These are phyloP conservation scores for Hyperopisus bebe DNA, from an alignment of 2,113 vertebrate species.

Conservation along the genomic window DNA sequence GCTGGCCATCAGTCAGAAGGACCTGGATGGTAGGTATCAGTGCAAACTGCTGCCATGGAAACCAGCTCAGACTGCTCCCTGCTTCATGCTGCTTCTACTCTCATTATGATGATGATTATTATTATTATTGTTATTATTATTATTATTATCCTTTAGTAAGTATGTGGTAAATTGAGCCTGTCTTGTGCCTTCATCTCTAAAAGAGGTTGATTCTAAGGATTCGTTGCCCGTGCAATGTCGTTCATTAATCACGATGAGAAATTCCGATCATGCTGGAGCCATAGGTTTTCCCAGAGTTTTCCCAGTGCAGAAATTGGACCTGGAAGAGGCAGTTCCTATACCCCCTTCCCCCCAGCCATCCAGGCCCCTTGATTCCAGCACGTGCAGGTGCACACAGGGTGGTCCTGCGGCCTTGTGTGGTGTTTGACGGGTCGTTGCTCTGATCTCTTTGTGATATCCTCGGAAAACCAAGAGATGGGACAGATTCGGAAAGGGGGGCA, in stretches of 20 bases:
- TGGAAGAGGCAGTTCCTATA: background rate
- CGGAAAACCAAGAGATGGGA: conserved; percentile 55
- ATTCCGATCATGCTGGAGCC: background rate
- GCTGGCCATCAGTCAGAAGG: conserved; percentile 70
- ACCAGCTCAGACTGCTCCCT: background rate
- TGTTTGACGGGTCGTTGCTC: conserved; percentile 28
- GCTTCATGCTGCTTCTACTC: background rate
- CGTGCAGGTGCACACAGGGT: background rate
- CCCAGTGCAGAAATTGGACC: background rate
- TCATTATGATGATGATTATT: background rate
- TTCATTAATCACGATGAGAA: background rate
- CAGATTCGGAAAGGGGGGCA: conserved; percentile 59
- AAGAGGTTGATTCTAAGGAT: background rate
- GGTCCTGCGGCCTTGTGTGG: conserved; percentile 17
- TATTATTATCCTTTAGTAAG: background rate
- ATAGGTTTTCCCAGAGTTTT: background rate
- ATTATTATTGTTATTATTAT: background rate
- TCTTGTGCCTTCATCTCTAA: background rate
- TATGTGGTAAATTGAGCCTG: background rate
- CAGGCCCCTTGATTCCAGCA: background rate
- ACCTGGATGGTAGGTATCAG: conserved; percentile 71
- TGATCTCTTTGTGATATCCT: conserved; percentile 28
- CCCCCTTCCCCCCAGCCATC: background rate
- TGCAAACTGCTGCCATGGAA: background rate
- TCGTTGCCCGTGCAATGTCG: background rate